Evolutionary conservation across 2,797 vertebrate species (phyloP), one percentile per base, ranked within the genome.

Genomic region (Crocodylus rhombifer): DNA sequence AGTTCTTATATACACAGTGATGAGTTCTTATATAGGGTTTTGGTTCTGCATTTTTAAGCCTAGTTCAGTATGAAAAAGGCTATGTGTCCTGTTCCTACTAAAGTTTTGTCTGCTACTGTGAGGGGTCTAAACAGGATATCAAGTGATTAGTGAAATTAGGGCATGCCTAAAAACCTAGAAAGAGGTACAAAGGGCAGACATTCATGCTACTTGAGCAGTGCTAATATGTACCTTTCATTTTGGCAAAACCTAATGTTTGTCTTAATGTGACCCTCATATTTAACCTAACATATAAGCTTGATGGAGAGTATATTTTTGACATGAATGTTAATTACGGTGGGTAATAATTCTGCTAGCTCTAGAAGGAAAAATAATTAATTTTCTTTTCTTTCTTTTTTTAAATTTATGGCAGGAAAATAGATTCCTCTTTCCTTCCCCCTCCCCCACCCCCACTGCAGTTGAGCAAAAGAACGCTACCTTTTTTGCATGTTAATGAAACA

Each of bases 401-500:
- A 86, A 86, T 90, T 2, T 74, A 86, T 73, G 58, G 61, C 82
- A 82, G 18, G 61, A 87, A 95, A 94, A 92, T 23, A 94, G 33
- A 82, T 77, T 94, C 90, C 6, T 90, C 91, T 93, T 65, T 63
- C 4, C 25, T 10, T 78, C 23, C 8, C 91, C 89, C 73, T 86
- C 88, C 3, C 3, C 15, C 30, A 30, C 30, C 30, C 92, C 20
- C 80, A 90, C 62, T 92, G 58, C 93, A 88, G 36, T 2, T 93
- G 65, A 95, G 84, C 71, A 95, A 94, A 33, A 90, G 80, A 81
- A 88, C 64, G 82, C 92, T 92, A 96, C 85, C 36, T 95, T 96
- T 97, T 94, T 95, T 91, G 96, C 94, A 97, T 97, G 91, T 93
- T 97, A 97, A 98, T 95, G 86, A 97, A 97, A 94, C 36, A 95